Conservation (phyloP, 2,797 vertebrate genomes). For the Sparidentex hasta region DNA sequence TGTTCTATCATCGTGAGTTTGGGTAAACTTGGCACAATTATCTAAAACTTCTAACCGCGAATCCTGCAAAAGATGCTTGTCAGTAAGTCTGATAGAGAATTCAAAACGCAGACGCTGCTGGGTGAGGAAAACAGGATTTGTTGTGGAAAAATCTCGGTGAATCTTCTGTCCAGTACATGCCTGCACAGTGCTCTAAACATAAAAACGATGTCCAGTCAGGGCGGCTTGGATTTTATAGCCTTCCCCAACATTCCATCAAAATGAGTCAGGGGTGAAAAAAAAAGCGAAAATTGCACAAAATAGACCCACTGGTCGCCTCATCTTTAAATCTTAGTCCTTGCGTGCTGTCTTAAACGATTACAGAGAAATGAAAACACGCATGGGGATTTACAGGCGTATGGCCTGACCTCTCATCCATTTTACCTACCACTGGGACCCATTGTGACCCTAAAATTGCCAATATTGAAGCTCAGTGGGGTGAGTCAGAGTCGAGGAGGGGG, state of each 20-base stretch:
- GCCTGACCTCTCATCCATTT: slow-evolving; percentile 80
- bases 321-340: slow-evolving; percentile 73
- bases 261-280: slow-evolving; percentile 42
- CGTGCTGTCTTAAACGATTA: slow-evolving; percentile 80
- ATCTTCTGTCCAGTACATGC: neutral
- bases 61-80: slow-evolving; percentile 2
- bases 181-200: neutral
- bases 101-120: neutral
- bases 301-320: slow-evolving; percentile 60
- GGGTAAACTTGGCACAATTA: slow-evolving; percentile 39
- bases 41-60: slow-evolving; percentile 17
- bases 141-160: slow-evolving; percentile 1
- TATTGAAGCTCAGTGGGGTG: slow-evolving; percentile 79
- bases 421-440: slow-evolving; percentile 78
- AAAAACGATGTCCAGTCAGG: slow-evolving; percentile 23
- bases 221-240: slow-evolving; percentile 6
- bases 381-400: slow-evolving; percentile 76
- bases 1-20: slow-evolving; percentile 34
- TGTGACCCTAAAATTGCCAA: slow-evolving; percentile 84
- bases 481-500: slow-evolving; percentile 53
- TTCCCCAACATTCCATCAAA: slow-evolving; percentile 53
- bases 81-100: slow-evolving; percentile 13
- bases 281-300: slow-evolving; percentile 58
- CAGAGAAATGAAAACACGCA: slow-evolving; percentile 75
- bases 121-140: neutral